Evolutionary conservation across 2,888 invertebrate genomes (phyloP), one percentile per base, ranked within the genome.

Genomic region (Agrochola macilenta): DNA sequence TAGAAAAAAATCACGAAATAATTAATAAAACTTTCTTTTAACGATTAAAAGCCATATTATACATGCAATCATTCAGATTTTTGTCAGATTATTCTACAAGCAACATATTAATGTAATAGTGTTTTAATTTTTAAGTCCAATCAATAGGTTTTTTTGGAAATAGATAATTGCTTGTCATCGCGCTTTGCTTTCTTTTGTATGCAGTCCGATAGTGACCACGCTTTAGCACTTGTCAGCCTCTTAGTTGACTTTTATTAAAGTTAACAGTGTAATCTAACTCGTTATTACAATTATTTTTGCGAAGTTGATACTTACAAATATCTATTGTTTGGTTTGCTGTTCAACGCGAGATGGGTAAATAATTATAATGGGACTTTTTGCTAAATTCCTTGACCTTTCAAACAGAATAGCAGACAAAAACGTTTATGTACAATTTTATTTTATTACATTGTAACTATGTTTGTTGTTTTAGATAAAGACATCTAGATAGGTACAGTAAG

Each of bases 301-400:
- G 74, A 54, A 52, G 23, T 57, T 49, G n/a, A 35, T 49, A 52
- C 23, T 64, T 43, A 57, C 26, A 35, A 60, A 70, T 58, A 71
- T 71, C 69, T 43, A 76, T 76, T 85, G 39, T 82, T 65, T 39
- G 14, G 30, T 58, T 74, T 71, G 66, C 46, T 66, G 54, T n/a
- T 63, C 49, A 71, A 63, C 69, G 23, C 63, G 14, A 72, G 52
- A 73, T 81, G 49, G 49, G 39, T 63, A 74, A 74, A 82, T 70
- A 58, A 61, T n/a, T 68, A 49, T 52, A 79, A 58, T 74, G 49
- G 58, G 1, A 58, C 20, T 82, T 83, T 83, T 83, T 83, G 71
- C 60, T 58, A 14, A 60, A 43, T 61, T 63, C 5, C 65, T 69
- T 78, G 82, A 85, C 78, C 82, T 83, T 69, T 74, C 23, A 68